phyloP scores from a whole-genome alignment of 2,888 invertebrate genomes.

The Nomada ruficornis region DNA sequence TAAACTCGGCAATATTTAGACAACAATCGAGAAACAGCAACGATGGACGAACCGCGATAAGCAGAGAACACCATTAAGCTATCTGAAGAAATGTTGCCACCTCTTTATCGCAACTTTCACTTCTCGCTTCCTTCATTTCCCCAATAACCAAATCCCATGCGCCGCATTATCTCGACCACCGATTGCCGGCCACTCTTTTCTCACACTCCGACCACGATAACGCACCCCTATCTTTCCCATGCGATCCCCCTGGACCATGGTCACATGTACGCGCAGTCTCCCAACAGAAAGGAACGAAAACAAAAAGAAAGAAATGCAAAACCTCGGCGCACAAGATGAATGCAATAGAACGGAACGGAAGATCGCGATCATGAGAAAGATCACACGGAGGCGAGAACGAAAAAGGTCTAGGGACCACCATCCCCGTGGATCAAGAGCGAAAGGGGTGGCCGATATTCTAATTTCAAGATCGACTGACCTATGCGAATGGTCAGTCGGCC shows the following conservation, averaged over 20 bases:
- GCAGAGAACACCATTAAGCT: background rate
- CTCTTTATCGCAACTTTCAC: too few species aligned
- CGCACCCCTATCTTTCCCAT: constrained; percentile 42
- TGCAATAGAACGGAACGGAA: background rate
- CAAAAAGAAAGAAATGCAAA: background rate
- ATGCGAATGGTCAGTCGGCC: constrained; percentile 72
- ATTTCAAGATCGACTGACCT: constrained; percentile 68
- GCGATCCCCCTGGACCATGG: constrained; percentile 24
- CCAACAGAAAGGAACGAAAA: background rate
- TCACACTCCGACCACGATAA: constrained; percentile 23
- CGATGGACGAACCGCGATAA: background rate
- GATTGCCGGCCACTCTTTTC: background rate
- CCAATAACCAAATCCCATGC: too few species aligned
- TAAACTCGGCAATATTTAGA: too few species aligned
- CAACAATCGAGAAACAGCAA: background rate
- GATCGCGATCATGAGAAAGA: background rate
- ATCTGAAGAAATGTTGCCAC: too few species aligned
- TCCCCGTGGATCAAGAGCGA: background rate
- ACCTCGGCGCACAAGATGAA: background rate
- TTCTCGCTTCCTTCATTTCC: too few species aligned
- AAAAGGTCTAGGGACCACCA: constrained; percentile 20
- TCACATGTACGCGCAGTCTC: background rate
- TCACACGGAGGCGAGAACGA: background rate
- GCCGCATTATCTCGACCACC: constrained; percentile 1
- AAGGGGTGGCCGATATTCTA: constrained; percentile 67